These are phyloP conservation scores for Lycodopsis pacificus DNA, from an alignment of 2,797 vertebrate species.

Conservation along the genomic window DNA sequence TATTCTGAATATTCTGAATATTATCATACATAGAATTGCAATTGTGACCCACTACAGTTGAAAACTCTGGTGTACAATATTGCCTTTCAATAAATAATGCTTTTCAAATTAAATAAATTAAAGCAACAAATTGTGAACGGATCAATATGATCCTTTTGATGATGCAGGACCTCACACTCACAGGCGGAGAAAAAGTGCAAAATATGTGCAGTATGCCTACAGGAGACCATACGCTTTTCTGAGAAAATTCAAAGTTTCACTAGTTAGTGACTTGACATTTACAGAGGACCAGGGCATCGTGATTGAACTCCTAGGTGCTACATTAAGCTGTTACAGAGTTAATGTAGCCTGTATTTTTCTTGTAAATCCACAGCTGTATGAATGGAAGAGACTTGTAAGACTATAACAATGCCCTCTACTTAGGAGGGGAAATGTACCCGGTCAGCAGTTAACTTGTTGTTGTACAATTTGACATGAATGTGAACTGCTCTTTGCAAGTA, in stretches of 20 bases:
- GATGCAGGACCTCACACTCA: neutral
- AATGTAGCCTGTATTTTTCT: slow-evolving; percentile 66
- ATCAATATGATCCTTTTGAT: neutral
- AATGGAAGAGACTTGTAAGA: slow-evolving; percentile 58
- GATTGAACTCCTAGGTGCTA: slow-evolving; percentile 63
- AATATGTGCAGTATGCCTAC: slow-evolving; percentile 1
- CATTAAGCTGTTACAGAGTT: slow-evolving; percentile 62
- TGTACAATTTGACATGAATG: slow-evolving; percentile 36
- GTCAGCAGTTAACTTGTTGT: slow-evolving; percentile 52
- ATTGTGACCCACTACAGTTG: neutral
- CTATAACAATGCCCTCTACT: slow-evolving; percentile 56
- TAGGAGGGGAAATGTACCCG: slow-evolving; percentile 34
- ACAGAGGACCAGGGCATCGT: slow-evolving; percentile 55
- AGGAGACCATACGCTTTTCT: neutral
- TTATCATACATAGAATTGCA: slow-evolving; percentile 6
- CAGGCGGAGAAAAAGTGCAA: neutral
- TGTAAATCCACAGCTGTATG: slow-evolving; percentile 75
- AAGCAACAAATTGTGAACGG: neutral
- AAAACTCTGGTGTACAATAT: neutral
- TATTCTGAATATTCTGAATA: slow-evolving; percentile 16
- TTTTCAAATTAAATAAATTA: neutral
- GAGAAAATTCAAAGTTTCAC: slow-evolving; percentile 53
- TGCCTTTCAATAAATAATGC: neutral
- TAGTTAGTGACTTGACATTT: slow-evolving; percentile 65
- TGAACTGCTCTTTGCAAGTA: slow-evolving; percentile 36